Conservation (phyloP, 1,140 invertebrate genomes). For the Aphidius gifuensis region DNA sequence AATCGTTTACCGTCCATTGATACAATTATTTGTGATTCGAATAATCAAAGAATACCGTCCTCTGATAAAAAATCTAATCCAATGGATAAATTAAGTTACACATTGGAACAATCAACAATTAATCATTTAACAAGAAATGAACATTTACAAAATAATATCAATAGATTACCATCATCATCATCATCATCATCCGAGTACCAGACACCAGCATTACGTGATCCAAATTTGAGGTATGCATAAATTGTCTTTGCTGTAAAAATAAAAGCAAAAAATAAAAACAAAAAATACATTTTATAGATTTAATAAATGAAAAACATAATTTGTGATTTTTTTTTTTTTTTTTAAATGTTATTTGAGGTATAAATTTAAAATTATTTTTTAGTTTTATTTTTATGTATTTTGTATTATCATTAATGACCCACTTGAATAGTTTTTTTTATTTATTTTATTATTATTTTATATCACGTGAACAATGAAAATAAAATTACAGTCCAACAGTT, state of each 20-base stretch:
- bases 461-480: too few relatives aligned
- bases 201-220: slow-evolving; percentile 44
- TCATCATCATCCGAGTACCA: slow-evolving; percentile 43
- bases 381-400: too few relatives aligned
- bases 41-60: slow-evolving; percentile 51
- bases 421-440: too few relatives aligned
- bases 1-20: slow-evolving; percentile 50
- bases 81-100: too few relatives aligned
- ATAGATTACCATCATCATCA: slow-evolving; percentile 31
- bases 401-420: not conserved
- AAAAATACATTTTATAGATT: too few relatives aligned
- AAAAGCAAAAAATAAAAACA: not conserved
- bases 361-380: too few relatives aligned
- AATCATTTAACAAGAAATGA: slow-evolving; percentile 33
- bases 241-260: slow-evolving; percentile 44
- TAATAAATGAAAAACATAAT: not conserved
- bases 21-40: slow-evolving; percentile 24
- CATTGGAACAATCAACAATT: too few relatives aligned
- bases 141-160: slow-evolving; percentile 36
- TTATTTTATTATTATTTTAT: too few relatives aligned
- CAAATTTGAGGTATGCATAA: slow-evolving; percentile 52
- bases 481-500: too few relatives aligned
- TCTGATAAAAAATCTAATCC: too few relatives aligned
- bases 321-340: not conserved
- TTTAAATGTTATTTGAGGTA: too few relatives aligned